Evolutionary conservation across 2,888 invertebrate species (phyloP).

Genomic region (Andrena minutula): DNA sequence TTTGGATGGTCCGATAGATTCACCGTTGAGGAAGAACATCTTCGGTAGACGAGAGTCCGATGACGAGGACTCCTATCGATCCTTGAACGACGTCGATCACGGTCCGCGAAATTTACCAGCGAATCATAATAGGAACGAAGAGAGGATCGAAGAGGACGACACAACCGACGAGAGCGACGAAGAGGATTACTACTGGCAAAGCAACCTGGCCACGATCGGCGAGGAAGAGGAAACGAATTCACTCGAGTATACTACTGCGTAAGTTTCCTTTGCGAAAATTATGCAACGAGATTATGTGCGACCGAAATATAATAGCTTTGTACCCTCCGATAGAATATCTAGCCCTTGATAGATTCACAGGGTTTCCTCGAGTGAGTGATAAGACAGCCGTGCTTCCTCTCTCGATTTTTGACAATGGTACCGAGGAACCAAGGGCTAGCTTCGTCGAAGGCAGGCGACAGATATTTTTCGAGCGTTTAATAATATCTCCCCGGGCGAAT

Average conservation of each 20-base stretch:
- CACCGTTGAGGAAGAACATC: background rate
- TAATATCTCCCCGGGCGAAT: conserved; percentile 16
- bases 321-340: too few relatives aligned
- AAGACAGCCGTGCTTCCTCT: background rate
- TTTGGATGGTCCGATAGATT: conserved; percentile 2
- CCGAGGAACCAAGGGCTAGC: background rate
- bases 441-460: background rate
- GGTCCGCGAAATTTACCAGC: conserved; percentile 41
- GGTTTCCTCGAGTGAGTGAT: background rate
- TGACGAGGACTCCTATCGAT: conserved; percentile 54
- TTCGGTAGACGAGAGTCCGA: conserved; percentile 47
- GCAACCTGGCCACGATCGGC: conserved; percentile 89
- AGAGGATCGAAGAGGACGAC: conserved; percentile 86
- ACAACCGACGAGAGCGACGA: conserved; percentile 84
- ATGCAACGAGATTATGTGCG: too few relatives aligned
- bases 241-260: conserved; percentile 79
- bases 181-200: conserved; percentile 82
- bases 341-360: background rate
- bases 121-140: conserved; percentile 35
- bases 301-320: too few relatives aligned
- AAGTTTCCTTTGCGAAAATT: conserved; percentile 61
- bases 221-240: conserved; percentile 88
- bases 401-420: background rate
- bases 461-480: conserved; percentile 16
- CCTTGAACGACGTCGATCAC: conserved; percentile 68